Percentiles rank a stretch among this genome's conserved stretches.
phyloP scores from a whole-genome alignment of 2,888 invertebrate genomes.

The Lissocephala sabroskyi region DNA sequence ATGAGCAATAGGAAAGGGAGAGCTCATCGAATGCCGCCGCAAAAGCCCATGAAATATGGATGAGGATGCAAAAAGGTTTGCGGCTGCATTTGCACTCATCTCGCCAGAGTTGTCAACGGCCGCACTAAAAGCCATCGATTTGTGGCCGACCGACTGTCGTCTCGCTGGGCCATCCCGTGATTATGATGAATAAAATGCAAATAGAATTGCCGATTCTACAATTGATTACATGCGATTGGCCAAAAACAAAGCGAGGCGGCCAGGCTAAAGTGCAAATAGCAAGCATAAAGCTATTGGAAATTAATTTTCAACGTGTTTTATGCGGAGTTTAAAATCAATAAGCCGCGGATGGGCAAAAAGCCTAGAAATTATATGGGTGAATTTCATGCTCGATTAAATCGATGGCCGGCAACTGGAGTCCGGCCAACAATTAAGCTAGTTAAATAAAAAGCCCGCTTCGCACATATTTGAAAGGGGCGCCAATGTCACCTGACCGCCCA shows the following conservation, averaged over 20 bases:
- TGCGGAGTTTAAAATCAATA: slow-evolving; percentile 49
- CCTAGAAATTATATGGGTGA: slow-evolving; percentile 21
- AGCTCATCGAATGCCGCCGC: background rate
- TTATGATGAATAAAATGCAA: slow-evolving; percentile 32
- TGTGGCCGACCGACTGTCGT: slow-evolving; percentile 5
- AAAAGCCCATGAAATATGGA: slow-evolving; percentile 53
- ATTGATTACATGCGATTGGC: too few relatives aligned
- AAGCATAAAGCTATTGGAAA: too few relatives aligned
- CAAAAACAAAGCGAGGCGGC: too few relatives aligned
- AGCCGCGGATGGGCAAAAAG: slow-evolving; percentile 15
- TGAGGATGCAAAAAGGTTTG: slow-evolving; percentile 50
- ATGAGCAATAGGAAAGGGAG: background rate
- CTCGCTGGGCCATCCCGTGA: too few relatives aligned
- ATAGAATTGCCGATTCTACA: too few relatives aligned
- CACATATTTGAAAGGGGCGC: slow-evolving; percentile 46
- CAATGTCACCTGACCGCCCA: slow-evolving; percentile 40
- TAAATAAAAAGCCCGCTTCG: slow-evolving; percentile 58
- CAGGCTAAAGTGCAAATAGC: too few relatives aligned
- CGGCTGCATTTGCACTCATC: slow-evolving; percentile 31
- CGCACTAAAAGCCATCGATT: slow-evolving; percentile 24
- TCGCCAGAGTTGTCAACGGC: slow-evolving; percentile 21
- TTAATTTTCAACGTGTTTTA: too few relatives aligned
- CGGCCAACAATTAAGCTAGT: slow-evolving; percentile 51
- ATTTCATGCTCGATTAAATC: slow-evolving; percentile 55
- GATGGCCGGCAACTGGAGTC: slow-evolving; percentile 3